phyloP scores from a whole-genome alignment of 2,113 vertebrate genomes.

The Epinephelus lanceolatus region DNA sequence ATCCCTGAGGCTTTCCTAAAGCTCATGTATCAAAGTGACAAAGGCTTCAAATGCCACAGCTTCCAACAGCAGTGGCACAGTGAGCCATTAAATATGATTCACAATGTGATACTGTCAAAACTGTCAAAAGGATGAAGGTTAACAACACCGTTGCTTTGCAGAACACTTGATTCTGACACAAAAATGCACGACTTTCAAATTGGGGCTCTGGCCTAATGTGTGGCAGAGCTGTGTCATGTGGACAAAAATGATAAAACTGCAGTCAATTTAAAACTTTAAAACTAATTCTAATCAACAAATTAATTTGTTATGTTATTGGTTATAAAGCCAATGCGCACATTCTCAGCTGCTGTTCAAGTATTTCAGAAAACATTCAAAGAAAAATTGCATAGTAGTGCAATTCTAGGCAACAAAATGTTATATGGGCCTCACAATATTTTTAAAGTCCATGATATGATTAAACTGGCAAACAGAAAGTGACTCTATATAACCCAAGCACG shows the following conservation, averaged over 20 bases:
- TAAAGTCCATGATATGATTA: not conserved
- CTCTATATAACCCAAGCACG: not conserved
- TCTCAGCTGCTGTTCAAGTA: not conserved
- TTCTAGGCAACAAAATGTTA: not conserved
- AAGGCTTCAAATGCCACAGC: conserved; percentile 40
- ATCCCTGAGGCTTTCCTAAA: conserved; percentile 32
- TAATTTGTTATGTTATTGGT: not conserved
- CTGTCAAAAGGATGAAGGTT: conserved; percentile 29
- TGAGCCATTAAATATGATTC: conserved; percentile 37
- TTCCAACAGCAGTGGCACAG: not conserved
- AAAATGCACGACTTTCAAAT: not conserved
- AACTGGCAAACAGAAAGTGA: not conserved
- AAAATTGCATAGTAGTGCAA: not conserved
- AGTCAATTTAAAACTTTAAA: too few relatives aligned
- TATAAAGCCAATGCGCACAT: too few relatives aligned
- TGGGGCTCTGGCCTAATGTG: not conserved
- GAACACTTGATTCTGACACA: conserved; percentile 2
- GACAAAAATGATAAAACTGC: not conserved
- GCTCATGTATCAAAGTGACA: conserved; percentile 43
- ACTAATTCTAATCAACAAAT: not conserved
- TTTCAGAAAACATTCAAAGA: not conserved
- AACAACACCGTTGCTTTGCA: not conserved
- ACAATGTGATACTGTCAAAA: conserved; percentile 39
- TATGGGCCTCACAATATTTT: not conserved
- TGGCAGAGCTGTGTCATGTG: not conserved